Percentiles rank a stretch among this genome's conserved stretches.
Evolutionary conservation across 37 sponge, comb jelly and placozoan genomes (phyloP).

Genomic region (Chondrosia reniformis): DNA sequence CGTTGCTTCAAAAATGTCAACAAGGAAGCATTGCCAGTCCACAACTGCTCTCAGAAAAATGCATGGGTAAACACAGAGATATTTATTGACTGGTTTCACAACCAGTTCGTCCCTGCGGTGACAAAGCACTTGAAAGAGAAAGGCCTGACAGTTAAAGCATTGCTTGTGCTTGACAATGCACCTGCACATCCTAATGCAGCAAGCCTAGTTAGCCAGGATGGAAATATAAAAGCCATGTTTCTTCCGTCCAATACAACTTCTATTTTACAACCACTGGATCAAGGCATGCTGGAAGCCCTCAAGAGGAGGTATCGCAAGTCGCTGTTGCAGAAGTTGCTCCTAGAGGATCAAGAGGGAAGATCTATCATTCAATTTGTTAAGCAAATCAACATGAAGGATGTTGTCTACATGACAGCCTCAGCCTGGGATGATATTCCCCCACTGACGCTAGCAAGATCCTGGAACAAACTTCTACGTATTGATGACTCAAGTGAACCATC

Average conservation of each 20-base stretch:
- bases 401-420: conserved; percentile 25
- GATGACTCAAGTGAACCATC: conserved; percentile 7
- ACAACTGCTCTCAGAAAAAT: conserved; percentile 37
- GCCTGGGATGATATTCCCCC: conserved; percentile 25
- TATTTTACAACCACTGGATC: conserved; percentile 46
- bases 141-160: conserved; percentile 16
- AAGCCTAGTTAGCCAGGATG: conserved; percentile 15
- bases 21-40: conserved; percentile 25
- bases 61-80: conserved; percentile 40
- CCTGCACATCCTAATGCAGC: conserved; percentile 46
- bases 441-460: conserved; percentile 21
- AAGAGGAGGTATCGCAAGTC: conserved; percentile 35
- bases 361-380: conserved; percentile 26
- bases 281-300: conserved; percentile 46
- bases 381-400: conserved; percentile 30
- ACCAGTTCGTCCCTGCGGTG: conserved; percentile 28
- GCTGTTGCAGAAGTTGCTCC: conserved; percentile 18
- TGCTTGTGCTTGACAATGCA: conserved; percentile 50
- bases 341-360: conserved; percentile 29
- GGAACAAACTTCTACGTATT: conserved; percentile 26
- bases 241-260: conserved; percentile 39
- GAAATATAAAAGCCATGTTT: conserved; percentile 34
- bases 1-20: conserved; percentile 43
- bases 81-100: conserved; percentile 36
- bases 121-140: conserved; percentile 17